Base-by-base conservation (phyloP, 1,140 invertebrate genomes). In the Drosophila persimilis region DNA sequence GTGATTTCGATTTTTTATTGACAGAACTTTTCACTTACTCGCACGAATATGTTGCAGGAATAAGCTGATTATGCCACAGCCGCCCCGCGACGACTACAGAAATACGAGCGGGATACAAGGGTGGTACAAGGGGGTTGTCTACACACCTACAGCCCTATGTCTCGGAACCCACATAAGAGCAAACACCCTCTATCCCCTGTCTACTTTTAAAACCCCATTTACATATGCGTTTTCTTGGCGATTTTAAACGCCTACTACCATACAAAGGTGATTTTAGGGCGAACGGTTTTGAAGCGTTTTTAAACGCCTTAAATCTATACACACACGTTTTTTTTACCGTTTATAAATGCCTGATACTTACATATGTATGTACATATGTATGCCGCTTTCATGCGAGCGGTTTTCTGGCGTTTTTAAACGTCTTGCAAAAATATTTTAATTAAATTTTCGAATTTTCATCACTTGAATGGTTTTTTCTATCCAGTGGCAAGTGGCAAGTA, bases 1-100 rank as follows among this genome's bases (percentile, higher is more conserved):
- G 54, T 75, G 83, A 86, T 81, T 85, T 86, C 83, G 77, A 89
- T 78, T 89, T 80, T 35, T 39, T 39, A 1, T 89, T 89, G 85
- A 89, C 85, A 90, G 77, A 89, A 89, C 80, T 89, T 90, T 89
- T 89, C 85, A 86, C 35, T 39, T 39, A 13, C 35, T 11, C 35
- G 35, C 35, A 39, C 35, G 4, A 26, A 26, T 76, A 81, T 85
- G 77, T 54, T 72, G 85, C 80, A 64, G 35, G 73, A 89, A 80
- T 89, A 89, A 89, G 85, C 85, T 80, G 85, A 89, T 89, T 89
- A 89, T 75, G 64, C 56, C 51, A 44, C 11, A 22, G 47, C 35
- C 35, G 31, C 31, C 31, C 31, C 8, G 9, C 31, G 31, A 35
- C 8, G 2, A 35, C 31, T 35, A 35, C 31, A 35, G 8, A 8